phyloP scores from a whole-genome alignment of 2,797 vertebrate genomes.

The Fringilla coelebs region DNA sequence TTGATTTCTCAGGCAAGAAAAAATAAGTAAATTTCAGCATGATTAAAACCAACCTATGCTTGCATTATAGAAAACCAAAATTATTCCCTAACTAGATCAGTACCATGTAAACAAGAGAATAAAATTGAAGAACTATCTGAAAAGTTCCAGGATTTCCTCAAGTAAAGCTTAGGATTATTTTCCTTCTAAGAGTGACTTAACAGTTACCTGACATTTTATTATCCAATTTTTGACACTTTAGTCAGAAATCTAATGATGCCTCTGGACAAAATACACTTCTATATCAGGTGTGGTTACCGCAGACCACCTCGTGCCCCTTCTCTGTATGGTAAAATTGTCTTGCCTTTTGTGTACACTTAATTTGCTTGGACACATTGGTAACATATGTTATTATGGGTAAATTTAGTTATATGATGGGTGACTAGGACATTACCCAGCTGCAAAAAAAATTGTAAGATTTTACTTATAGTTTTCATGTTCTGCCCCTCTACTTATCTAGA shows the following conservation, averaged over 20 bases:
- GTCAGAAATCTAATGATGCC: background rate
- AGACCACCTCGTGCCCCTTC: background rate
- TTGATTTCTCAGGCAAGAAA: background rate
- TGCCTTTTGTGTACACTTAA: background rate
- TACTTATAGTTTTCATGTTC: background rate
- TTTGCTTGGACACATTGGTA: background rate
- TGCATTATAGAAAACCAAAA: background rate
- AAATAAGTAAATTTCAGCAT: accelerated
- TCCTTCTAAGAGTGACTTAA: background rate
- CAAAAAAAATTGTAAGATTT: background rate
- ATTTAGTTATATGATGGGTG: background rate
- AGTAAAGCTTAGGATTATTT: background rate
- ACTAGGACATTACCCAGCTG: background rate
- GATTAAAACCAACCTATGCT: background rate
- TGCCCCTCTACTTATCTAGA: background rate
- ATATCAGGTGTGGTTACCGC: background rate
- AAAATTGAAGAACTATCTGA: background rate
- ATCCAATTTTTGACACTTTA: background rate
- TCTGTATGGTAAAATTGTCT: background rate
- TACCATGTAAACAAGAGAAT: background rate
- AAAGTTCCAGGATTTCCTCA: background rate
- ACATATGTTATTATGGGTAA: background rate
- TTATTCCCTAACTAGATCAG: background rate
- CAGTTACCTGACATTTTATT: background rate
- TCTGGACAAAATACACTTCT: background rate